These are phyloP conservation scores for Ascidia mentula DNA, from an alignment of 23 tunicate species.

Conservation along the genomic window DNA sequence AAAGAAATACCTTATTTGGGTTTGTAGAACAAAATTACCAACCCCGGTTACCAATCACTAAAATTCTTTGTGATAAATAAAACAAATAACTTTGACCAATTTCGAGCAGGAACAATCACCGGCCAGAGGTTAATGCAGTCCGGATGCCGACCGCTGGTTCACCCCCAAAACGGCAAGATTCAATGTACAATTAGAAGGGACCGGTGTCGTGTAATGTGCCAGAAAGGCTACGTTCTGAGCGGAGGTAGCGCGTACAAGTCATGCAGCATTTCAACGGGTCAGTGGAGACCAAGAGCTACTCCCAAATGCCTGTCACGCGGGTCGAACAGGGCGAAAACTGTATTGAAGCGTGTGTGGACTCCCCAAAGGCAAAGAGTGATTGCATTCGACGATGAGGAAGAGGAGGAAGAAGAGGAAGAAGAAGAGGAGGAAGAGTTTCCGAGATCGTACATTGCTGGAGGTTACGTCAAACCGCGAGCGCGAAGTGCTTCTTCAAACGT, in stretches of 20 bases:
- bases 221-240: slow-evolving; percentile 6
- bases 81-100: no score
- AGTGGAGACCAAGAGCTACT: slow-evolving; percentile 13
- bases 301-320: neutral
- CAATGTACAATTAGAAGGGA: slow-evolving; percentile 19
- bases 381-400: neutral
- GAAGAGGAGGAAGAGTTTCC: slow-evolving; percentile 27
- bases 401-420: slow-evolving; percentile 39
- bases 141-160: slow-evolving; percentile 23
- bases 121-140: slow-evolving; percentile 20
- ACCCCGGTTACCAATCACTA: no score
- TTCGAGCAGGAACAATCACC: slow-evolving; percentile 25
- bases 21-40: no score
- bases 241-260: slow-evolving; percentile 16
- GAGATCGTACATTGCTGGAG: neutral
- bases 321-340: neutral
- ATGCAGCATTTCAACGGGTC: slow-evolving; percentile 16
- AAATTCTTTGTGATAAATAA: no score
- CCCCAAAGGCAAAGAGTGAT: neutral
- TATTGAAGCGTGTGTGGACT: neutral
- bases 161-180: slow-evolving; percentile 23
- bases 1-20: no score
- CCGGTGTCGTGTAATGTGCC: slow-evolving; percentile 29
- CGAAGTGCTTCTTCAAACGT: neutral
- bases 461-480: neutral